Evolutionary conservation across 2,797 vertebrate genomes (phyloP).

Genomic region (Heteromormyrus szaboi): DNA sequence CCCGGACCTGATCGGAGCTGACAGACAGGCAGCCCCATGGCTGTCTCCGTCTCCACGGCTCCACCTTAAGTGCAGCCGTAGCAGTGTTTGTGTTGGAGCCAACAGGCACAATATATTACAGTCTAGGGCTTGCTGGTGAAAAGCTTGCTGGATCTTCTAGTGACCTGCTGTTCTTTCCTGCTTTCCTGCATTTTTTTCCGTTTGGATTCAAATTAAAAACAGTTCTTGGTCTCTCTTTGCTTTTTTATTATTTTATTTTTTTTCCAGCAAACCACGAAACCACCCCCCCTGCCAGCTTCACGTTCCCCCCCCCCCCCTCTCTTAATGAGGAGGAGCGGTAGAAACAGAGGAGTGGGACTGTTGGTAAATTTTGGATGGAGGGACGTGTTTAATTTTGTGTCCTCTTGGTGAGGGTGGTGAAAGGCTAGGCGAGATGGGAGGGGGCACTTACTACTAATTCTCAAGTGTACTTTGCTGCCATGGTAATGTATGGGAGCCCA

Average conservation of each 20-base stretch:
- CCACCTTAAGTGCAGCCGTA: conserved; percentile 79
- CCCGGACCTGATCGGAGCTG: neutral
- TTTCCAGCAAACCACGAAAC: conserved; percentile 16
- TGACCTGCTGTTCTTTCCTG: conserved; percentile 76
- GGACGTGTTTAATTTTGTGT: conserved; percentile 38
- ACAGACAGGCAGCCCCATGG: conserved; percentile 12
- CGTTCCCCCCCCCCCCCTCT: conserved; percentile 23
- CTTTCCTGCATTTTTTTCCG: conserved; percentile 56
- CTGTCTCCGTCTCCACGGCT: conserved; percentile 48
- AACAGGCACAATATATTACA: conserved; percentile 80
- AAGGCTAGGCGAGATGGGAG: conserved; percentile 25
- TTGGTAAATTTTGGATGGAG: conserved; percentile 34
- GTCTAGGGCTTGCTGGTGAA: conserved; percentile 73
- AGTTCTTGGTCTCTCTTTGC: conserved; percentile 39
- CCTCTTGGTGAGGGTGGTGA: conserved; percentile 46
- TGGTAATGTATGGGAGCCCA: conserved; percentile 52
- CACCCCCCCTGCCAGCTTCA: conserved; percentile 24
- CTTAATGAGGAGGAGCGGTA: conserved; percentile 2
- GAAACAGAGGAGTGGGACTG: conserved; percentile 33
- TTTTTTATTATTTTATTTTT: conserved; percentile 8
- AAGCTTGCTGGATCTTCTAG: conserved; percentile 74
- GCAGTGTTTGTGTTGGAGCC: conserved; percentile 78
- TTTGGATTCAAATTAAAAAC: conserved; percentile 73
- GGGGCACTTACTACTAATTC: conserved; percentile 50
- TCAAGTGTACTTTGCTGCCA: conserved; percentile 41